Conservation (phyloP, 1,140 invertebrate genomes). For the Adoxophyes honmai region DNA sequence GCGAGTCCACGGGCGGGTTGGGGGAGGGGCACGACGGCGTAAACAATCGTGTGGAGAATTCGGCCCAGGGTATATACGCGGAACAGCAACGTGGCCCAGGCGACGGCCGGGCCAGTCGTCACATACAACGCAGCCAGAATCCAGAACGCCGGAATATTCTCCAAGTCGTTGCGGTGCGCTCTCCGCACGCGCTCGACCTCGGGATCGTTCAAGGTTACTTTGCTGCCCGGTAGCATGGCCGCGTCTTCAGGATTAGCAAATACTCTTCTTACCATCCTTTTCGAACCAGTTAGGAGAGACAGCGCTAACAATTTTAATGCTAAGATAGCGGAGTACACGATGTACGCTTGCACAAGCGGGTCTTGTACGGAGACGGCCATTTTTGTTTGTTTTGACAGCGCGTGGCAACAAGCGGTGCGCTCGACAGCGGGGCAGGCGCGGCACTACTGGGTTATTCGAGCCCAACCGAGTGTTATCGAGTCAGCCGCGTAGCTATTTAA, state of each 20-base stretch:
- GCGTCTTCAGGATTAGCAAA: conserved; percentile 56
- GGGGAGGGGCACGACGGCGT: conserved; percentile 68
- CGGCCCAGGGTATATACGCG: conserved; percentile 78
- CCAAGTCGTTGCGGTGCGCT: conserved; percentile 18
- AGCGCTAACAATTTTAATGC: conserved; percentile 77
- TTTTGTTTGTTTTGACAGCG: neutral
- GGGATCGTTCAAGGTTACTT: conserved; percentile 73
- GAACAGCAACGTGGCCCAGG: conserved; percentile 78
- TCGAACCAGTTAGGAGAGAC: conserved; percentile 65
- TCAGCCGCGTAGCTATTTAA: too few relatives aligned
- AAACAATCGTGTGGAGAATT: conserved; percentile 82
- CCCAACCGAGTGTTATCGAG: too few relatives aligned
- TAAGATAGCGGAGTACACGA: conserved; percentile 75
- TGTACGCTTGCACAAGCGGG: conserved; percentile 68
- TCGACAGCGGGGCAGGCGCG: neutral
- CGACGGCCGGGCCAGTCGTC: conserved; percentile 77
- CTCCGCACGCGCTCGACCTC: conserved; percentile 70
- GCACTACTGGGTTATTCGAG: neutral
- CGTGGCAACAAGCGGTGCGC: neutral
- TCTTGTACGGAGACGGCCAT: conserved; percentile 52
- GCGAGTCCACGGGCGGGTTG: conserved; percentile 49
- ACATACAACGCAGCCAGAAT: conserved; percentile 81
- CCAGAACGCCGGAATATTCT: conserved; percentile 82
- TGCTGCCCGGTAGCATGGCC: conserved; percentile 37
- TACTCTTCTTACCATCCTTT: conserved; percentile 56